Conservation (phyloP, 1,140 invertebrate species). For the Pollicipes pollicipes region DNA sequence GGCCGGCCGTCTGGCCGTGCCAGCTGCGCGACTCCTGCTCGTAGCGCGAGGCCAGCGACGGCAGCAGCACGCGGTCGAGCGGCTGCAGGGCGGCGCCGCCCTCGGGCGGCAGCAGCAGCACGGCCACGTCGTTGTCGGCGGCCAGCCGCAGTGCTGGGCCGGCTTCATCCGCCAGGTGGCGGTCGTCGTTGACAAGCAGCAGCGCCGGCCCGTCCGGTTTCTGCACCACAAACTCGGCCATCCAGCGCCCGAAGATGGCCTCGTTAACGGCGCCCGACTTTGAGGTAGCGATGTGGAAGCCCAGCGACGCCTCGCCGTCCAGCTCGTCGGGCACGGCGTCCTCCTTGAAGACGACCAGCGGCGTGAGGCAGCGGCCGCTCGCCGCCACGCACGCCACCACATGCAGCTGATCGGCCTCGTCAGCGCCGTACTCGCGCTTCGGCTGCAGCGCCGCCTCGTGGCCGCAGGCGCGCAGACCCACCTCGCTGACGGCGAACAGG, state of each 20-base stretch:
- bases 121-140: too few species aligned
- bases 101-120: too few species aligned
- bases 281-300: conserved; percentile 10
- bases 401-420: conserved; percentile 13
- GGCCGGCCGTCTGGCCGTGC: too few species aligned
- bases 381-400: conserved; percentile 9
- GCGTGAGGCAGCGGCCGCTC: conserved; percentile 10
- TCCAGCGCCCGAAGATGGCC: conserved; percentile 19
- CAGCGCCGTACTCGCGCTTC: too few species aligned
- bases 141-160: conserved; percentile 7
- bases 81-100: too few species aligned
- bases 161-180: conserved; percentile 23
- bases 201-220: conserved; percentile 13
- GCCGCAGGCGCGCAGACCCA: neutral
- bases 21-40: too few species aligned
- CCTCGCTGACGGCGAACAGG: too few species aligned
- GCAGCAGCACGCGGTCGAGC: too few species aligned
- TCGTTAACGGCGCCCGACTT: neutral
- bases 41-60: too few species aligned
- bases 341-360: conserved; percentile 8
- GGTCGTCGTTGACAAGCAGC: conserved; percentile 13
- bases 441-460: conserved; percentile 10
- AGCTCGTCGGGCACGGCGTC: conserved; percentile 17
- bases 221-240: conserved; percentile 9
- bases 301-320: conserved; percentile 13